A percentile compares a stretch with the other conserved stretches of the same genome.
Conservation (phyloP, 2,888 invertebrate species). For the Iphiclides podalirius region DNA sequence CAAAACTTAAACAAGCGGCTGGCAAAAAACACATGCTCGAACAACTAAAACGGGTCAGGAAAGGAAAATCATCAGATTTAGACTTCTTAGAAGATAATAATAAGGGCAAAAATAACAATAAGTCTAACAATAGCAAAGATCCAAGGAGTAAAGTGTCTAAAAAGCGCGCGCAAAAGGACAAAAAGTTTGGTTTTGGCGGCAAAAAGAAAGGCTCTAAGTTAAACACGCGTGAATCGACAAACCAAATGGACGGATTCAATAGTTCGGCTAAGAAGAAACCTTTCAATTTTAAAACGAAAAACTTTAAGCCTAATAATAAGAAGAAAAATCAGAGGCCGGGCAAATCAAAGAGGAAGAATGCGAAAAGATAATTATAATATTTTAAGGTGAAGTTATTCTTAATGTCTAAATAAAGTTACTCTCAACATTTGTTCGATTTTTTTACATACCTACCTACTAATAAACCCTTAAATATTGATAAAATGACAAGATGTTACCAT, state of each 20-base stretch:
- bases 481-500: no score
- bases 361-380: conserved; percentile 47
- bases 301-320: conserved; percentile 59
- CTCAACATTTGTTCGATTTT: no score
- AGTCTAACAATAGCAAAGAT: conserved; percentile 39
- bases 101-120: conserved; percentile 51
- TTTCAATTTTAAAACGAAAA: conserved; percentile 61
- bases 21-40: conserved; percentile 96
- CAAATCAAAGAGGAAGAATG: conserved; percentile 72
- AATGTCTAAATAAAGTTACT: background rate
- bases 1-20: conserved; percentile 89
- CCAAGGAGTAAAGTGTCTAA: conserved; percentile 59
- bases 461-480: no score
- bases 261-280: conserved; percentile 62
- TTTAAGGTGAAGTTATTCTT: conserved; percentile 20
- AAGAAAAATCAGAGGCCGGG: conserved; percentile 76
- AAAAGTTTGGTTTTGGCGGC: conserved; percentile 97
- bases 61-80: conserved; percentile 89
- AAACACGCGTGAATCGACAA: conserved; percentile 91
- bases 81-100: conserved; percentile 88
- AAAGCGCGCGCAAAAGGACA: conserved; percentile 85
- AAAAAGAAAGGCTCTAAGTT: conserved; percentile 94
- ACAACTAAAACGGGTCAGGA: conserved; percentile 95
- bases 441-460: no score
- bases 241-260: conserved; percentile 82